phyloP scores from a whole-genome alignment of 1,140 invertebrate species.

The Zophobas atratus region DNA sequence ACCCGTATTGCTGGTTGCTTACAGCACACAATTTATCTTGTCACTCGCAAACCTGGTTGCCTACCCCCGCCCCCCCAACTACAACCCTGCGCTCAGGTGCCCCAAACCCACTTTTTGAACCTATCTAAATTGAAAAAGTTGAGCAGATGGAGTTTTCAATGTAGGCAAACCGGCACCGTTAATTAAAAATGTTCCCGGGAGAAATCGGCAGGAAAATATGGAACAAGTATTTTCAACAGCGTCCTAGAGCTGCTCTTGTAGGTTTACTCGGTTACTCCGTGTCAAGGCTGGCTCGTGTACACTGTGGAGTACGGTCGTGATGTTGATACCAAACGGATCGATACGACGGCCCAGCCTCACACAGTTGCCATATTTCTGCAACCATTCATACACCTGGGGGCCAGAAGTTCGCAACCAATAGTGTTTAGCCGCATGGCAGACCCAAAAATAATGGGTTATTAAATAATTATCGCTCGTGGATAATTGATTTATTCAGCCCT shows the following conservation, averaged over 20 bases:
- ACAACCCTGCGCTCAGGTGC: no score
- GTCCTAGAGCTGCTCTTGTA: conserved; percentile 37
- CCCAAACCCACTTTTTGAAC: no score
- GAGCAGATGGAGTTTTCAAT: background rate
- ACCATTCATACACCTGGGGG: conserved; percentile 47
- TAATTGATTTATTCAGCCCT: background rate
- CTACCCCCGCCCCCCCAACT: no score
- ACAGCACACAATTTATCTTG: no score
- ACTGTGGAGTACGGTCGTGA: conserved; percentile 39
- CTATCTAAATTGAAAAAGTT: conserved; percentile 19
- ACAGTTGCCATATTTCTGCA: conserved; percentile 46
- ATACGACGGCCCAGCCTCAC: conserved; percentile 42
- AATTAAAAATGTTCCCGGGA: conserved; percentile 26
- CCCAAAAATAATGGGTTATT: conserved; percentile 1
- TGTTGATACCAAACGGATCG: conserved; percentile 47
- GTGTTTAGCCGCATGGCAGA: conserved; percentile 1
- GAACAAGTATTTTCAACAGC: conserved; percentile 28
- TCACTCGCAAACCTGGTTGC: no score
- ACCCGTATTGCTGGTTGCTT: no score
- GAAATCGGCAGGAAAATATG: conserved; percentile 22
- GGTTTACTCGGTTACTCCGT: conserved; percentile 58
- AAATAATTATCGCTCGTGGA: background rate
- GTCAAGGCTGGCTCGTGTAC: conserved; percentile 55
- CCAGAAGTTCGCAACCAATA: conserved; percentile 11
- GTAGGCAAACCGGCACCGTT: background rate